These are phyloP conservation scores for Eustalomyia histrio DNA, from an alignment of 2,888 invertebrate genomes.

Conservation along the genomic window DNA sequence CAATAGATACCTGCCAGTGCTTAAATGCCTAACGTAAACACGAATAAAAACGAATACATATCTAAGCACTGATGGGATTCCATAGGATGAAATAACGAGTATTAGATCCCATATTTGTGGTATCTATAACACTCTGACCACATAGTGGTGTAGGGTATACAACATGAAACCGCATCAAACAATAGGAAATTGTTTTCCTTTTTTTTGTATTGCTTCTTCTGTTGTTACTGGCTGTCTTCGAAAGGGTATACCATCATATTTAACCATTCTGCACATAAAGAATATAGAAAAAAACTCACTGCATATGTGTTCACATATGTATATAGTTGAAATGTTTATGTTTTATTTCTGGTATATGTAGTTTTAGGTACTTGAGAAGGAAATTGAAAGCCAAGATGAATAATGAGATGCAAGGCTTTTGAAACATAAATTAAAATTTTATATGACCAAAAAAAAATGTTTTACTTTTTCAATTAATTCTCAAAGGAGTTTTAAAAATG, in stretches of 20 bases:
- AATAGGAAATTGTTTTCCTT: conserved; percentile 62
- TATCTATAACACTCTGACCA: too few species aligned
- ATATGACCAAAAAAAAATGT: neutral
- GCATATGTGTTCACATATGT: neutral
- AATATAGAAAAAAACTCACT: neutral
- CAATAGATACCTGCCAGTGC: too few species aligned
- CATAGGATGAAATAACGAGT: too few species aligned
- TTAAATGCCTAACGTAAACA: too few species aligned
- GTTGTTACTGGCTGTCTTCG: conserved; percentile 28
- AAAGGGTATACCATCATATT: conserved; percentile 25
- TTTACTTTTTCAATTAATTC: too few species aligned
- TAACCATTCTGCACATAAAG: conserved; percentile 8
- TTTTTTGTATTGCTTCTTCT: conserved; percentile 18
- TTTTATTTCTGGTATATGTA: conserved; percentile 18
- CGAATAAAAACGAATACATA: too few species aligned
- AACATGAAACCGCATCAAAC: conserved; percentile 53
- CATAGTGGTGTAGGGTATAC: too few species aligned
- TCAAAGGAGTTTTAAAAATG: too few species aligned
- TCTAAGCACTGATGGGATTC: too few species aligned
- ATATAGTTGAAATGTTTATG: conserved; percentile 43
- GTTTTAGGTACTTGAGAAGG: conserved; percentile 33
- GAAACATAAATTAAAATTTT: neutral
- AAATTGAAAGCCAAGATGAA: conserved; percentile 61
- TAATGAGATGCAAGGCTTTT: conserved; percentile 51
- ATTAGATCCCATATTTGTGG: too few species aligned